Conservation (phyloP, 2,888 invertebrate species). For the Protophormia terraenovae region DNA sequence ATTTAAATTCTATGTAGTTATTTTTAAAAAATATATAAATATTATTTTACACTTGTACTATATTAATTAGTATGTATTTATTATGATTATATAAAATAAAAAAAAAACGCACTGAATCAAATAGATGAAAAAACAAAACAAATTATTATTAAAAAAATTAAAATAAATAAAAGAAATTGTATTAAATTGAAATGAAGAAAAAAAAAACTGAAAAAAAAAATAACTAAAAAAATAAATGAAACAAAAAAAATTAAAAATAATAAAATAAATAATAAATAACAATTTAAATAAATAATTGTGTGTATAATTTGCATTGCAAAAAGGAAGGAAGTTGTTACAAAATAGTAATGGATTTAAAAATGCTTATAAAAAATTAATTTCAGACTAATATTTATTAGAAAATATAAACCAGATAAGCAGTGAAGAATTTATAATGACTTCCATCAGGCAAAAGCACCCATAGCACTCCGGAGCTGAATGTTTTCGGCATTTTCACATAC, state of each 20-base stretch:
- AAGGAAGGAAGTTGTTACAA: background rate
- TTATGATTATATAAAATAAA: slow-evolving; percentile 68
- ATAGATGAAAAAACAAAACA: slow-evolving; percentile 75
- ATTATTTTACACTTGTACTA: slow-evolving; percentile 73
- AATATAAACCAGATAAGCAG: too few species aligned
- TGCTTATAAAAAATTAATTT: background rate
- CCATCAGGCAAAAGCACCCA: too few species aligned
- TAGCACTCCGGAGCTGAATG: too few species aligned
- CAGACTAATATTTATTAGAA: too few species aligned
- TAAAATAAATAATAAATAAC: slow-evolving; percentile 51
- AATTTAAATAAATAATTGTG: slow-evolving; percentile 39
- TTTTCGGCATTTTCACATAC: too few species aligned
- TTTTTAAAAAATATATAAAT: background rate
- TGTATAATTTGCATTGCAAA: slow-evolving; percentile 3
- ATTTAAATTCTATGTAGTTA: background rate
- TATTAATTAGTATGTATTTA: slow-evolving; percentile 73
- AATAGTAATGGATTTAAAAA: background rate
- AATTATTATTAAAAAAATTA: slow-evolving; percentile 56
- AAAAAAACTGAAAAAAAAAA: slow-evolving; percentile 13
- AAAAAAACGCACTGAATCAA: slow-evolving; percentile 81
- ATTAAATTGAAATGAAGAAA: slow-evolving; percentile 59
- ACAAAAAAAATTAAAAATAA: slow-evolving; percentile 38
- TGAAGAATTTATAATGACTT: too few species aligned
- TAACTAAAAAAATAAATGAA: slow-evolving; percentile 36
- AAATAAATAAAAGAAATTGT: slow-evolving; percentile 60